Evolutionary conservation across 1,140 invertebrate species (phyloP).

Genomic region (Adoxophyes honmai): DNA sequence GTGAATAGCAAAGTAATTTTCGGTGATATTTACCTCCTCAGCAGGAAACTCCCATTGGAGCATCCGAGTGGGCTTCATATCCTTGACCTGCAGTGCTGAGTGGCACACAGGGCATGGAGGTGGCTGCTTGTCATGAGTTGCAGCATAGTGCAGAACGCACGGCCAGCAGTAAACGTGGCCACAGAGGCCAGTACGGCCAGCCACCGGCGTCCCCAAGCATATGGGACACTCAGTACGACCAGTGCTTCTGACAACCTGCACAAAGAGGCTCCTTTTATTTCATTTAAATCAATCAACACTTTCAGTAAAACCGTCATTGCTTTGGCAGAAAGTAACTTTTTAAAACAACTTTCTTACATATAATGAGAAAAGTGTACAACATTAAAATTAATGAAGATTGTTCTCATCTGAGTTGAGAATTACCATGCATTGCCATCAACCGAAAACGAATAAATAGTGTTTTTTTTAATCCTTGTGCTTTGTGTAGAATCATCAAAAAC

Average conservation of each 20-base stretch:
- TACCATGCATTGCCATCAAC: too few relatives aligned
- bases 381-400: too few relatives aligned
- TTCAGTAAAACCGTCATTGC: too few relatives aligned
- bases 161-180: conserved; percentile 98
- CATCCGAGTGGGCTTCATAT: conserved; percentile 81
- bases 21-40: conserved; percentile 45
- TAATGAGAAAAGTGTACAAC: too few relatives aligned
- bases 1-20: too few relatives aligned
- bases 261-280: conserved; percentile 20
- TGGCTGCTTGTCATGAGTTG: conserved; percentile 85
- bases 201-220: conserved; percentile 89
- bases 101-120: conserved; percentile 93
- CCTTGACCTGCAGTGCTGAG: conserved; percentile 84
- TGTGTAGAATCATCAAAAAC: too few relatives aligned
- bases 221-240: conserved; percentile 92
- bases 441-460: too few relatives aligned
- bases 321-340: too few relatives aligned
- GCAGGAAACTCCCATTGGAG: conserved; percentile 54
- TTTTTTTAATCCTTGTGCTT: too few relatives aligned
- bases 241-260: conserved; percentile 57
- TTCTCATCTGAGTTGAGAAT: too few relatives aligned
- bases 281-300: conserved; percentile 11
- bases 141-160: conserved; percentile 94
- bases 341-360: too few relatives aligned
- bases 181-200: conserved; percentile 95